These are phyloP conservation scores for Tipula confusa DNA, from an alignment of 2,888 invertebrate genomes.

Conservation along the genomic window DNA sequence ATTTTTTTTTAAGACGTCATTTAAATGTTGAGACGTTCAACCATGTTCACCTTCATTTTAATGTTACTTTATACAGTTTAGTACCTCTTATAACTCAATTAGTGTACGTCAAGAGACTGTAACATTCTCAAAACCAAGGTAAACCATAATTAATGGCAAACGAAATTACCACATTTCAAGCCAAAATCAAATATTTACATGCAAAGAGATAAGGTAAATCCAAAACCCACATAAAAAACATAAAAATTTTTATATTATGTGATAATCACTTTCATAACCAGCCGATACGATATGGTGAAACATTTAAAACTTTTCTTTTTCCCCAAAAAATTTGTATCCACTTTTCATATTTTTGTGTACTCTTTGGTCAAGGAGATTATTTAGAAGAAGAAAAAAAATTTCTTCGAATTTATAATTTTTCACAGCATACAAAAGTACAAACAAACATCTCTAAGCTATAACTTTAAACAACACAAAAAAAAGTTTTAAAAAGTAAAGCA, in stretches of 20 bases:
- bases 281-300: not conserved
- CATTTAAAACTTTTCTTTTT: not conserved
- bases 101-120: no score
- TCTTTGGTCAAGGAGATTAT: not conserved
- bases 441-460: not conserved
- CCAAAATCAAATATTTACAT: no score
- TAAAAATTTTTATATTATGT: not conserved
- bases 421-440: not conserved
- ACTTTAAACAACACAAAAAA: not conserved
- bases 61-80: no score
- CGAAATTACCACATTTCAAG: no score
- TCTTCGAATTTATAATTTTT: slow-evolving; percentile 6
- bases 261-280: not conserved
- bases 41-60: no score
- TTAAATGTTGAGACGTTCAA: no score
- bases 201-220: no score
- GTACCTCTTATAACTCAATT: no score
- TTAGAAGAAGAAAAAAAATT: not conserved
- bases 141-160: no score
- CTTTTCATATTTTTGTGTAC: not conserved
- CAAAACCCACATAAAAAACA: not conserved
- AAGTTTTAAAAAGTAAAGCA: not conserved
- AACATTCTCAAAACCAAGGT: no score
- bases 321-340: not conserved
- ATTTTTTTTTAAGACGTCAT: no score